Evolutionary conservation across 2,113 vertebrate genomes (phyloP).

Genomic region (Malurus cyaneus): DNA sequence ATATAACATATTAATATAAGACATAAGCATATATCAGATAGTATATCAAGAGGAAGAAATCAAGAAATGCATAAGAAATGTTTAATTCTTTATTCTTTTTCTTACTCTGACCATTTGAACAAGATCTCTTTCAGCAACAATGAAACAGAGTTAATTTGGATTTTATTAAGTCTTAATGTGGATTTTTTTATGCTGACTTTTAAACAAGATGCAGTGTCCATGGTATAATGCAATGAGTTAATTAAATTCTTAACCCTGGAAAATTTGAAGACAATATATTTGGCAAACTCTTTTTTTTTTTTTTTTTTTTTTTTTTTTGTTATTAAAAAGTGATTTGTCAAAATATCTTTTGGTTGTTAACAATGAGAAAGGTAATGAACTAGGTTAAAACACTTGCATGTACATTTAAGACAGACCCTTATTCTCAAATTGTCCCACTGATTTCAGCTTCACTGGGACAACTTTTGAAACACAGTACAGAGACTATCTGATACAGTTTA

Average conservation of each 20-base stretch:
- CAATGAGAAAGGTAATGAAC: neutral
- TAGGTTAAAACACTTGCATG: neutral
- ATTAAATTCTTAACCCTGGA: neutral
- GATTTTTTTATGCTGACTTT: neutral
- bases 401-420: neutral
- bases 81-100: neutral
- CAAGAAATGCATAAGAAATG: neutral
- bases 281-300: neutral
- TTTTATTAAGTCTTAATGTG: neutral
- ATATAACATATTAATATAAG: neutral
- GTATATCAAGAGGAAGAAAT: neutral
- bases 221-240: neutral
- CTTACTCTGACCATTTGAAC: neutral
- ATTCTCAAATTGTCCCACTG: neutral
- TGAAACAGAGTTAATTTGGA: neutral
- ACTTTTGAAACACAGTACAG: neutral
- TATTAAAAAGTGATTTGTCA: neutral
- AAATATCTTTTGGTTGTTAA: neutral
- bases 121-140: neutral
- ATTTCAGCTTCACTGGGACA: neutral
- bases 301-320: neutral
- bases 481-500: neutral
- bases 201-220: neutral
- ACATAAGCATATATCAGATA: neutral
- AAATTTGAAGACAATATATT: neutral